Conservation (phyloP, 2,888 invertebrate species). For the Poecilobothrus nobilitatus region DNA sequence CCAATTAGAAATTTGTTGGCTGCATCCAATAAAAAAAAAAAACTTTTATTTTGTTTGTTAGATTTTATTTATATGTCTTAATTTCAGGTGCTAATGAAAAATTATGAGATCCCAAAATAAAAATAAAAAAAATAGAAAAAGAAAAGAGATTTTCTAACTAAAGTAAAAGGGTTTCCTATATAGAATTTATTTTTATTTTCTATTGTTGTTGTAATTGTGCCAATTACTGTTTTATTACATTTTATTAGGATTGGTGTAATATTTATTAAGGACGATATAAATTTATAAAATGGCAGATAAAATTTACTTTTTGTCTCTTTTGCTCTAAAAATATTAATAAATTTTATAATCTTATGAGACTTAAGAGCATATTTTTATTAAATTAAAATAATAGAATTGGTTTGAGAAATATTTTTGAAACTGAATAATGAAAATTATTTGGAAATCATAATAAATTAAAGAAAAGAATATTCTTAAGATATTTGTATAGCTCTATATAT, state of each 20-base stretch:
- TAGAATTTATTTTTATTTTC: background rate
- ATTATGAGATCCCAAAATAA: background rate
- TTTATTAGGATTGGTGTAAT: background rate
- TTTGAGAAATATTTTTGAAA: too few species aligned
- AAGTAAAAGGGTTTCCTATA: background rate
- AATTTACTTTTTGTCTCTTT: background rate
- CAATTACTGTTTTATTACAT: background rate
- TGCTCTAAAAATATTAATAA: background rate
- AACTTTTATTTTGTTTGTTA: background rate
- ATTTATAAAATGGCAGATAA: background rate
- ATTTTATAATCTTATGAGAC: too few species aligned
- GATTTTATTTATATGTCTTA: background rate
- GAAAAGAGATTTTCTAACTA: too few species aligned
- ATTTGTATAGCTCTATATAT: too few species aligned
- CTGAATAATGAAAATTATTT: too few species aligned
- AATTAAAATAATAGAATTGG: too few species aligned
- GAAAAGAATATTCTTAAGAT: too few species aligned
- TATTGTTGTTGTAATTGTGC: background rate
- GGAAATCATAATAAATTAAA: too few species aligned
- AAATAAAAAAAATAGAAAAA: background rate
- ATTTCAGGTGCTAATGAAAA: slow-evolving; percentile 1
- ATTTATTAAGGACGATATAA: background rate
- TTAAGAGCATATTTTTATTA: too few species aligned
- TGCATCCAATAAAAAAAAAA: background rate
- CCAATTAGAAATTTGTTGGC: background rate